A percentile compares a stretch with the other conserved stretches of the same genome.
Evolutionary conservation across 2,113 vertebrate genomes (phyloP).

Genomic region (Ursus arctos): DNA sequence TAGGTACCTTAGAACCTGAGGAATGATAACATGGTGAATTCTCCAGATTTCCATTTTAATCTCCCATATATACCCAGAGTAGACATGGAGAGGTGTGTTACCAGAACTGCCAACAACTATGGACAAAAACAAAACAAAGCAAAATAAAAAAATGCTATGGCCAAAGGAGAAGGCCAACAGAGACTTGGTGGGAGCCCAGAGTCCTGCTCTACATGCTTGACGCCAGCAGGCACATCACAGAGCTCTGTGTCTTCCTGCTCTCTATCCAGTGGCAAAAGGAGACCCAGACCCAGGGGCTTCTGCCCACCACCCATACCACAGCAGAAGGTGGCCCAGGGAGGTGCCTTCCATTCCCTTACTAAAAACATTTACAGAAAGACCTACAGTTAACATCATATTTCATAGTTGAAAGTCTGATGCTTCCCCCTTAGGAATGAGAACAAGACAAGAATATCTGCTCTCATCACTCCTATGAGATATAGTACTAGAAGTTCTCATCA

Average conservation of each 20-base stretch:
- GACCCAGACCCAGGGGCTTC: not conserved
- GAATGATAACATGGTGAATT: not conserved
- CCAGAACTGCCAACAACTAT: not conserved
- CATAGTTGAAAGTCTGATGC: not conserved
- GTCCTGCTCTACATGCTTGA: not conserved
- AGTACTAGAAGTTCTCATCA: not conserved
- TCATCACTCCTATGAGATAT: not conserved
- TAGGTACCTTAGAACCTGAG: not conserved
- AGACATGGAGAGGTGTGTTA: not conserved
- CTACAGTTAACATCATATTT: not conserved
- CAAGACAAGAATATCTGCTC: not conserved
- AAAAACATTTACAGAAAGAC: not conserved
- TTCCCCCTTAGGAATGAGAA: not conserved
- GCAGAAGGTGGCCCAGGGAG: not conserved
- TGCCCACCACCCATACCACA: not conserved
- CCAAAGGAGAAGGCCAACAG: not conserved
- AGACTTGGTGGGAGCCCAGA: not conserved
- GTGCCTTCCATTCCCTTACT: not conserved
- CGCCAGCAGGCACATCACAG: rapidly evolving
- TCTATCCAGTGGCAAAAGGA: not conserved
- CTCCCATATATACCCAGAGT: not conserved
- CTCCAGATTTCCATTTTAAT: not conserved
- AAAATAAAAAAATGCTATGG: not conserved
- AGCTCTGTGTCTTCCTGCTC: not conserved
- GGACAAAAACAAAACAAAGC: not conserved